phyloP scores from a whole-genome alignment of 2,113 vertebrate genomes.

The Gallinago undulata region DNA sequence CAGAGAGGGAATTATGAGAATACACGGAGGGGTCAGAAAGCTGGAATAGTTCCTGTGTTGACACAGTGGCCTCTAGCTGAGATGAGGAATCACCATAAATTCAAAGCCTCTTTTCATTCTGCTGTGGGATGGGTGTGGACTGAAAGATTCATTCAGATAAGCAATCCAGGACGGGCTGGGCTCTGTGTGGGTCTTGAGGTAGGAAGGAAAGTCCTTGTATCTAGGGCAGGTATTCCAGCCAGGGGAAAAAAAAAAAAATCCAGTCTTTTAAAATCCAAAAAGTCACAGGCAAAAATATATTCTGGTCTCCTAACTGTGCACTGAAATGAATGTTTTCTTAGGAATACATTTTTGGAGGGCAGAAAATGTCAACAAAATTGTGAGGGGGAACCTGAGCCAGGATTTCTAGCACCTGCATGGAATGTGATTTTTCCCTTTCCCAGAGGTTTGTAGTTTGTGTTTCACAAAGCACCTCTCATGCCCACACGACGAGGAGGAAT shows the following conservation, averaged over 20 bases:
- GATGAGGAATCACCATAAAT: neutral
- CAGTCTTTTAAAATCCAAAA: neutral
- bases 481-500: neutral
- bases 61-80: neutral
- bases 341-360: neutral
- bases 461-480: neutral
- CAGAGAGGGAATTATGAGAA: neutral
- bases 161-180: neutral
- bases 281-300: neutral
- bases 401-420: neutral
- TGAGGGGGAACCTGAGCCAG: rapidly evolving
- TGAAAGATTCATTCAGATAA: neutral
- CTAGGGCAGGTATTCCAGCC: neutral
- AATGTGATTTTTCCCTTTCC: neutral
- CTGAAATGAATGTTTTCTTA: neutral
- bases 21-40: neutral
- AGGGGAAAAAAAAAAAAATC: neutral
- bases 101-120: neutral
- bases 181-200: neutral
- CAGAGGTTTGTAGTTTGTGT: neutral
- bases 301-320: neutral
- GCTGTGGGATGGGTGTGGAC: neutral
- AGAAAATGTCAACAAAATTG: neutral
- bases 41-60: neutral
- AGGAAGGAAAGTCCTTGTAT: neutral